Conservation (phyloP, 2,797 vertebrate species). For the Centropyge bicolor region DNA sequence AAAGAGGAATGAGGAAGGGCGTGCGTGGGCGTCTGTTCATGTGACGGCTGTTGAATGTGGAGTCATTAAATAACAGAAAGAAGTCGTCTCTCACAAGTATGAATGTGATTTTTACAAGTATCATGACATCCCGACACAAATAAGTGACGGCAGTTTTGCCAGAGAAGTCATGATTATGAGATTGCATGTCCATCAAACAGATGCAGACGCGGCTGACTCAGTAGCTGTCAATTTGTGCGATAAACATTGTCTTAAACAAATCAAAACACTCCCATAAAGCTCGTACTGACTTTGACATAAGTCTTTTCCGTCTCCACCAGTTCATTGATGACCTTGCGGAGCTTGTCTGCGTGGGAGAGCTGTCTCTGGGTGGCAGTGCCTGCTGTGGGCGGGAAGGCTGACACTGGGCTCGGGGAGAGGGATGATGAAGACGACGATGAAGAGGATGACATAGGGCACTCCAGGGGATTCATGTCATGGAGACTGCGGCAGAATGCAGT, state of each 20-base stretch:
- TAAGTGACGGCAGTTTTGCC: neutral
- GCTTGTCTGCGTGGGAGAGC: constrained; percentile 95
- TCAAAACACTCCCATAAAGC: neutral
- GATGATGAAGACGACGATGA: constrained; percentile 83
- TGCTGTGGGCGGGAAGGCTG: constrained; percentile 80
- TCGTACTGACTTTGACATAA: constrained; percentile 91
- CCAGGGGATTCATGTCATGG: constrained; percentile 92
- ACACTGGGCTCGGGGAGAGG: constrained; percentile 89
- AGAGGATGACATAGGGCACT: constrained; percentile 80
- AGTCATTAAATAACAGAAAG: neutral
- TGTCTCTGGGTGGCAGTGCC: constrained; percentile 87
- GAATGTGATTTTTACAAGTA: neutral
- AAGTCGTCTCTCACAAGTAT: constrained; percentile 16
- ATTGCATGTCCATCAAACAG: neutral
- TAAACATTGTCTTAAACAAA: neutral
- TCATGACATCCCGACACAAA: neutral
- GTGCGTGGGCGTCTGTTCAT: neutral
- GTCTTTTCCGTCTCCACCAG: constrained; percentile 97
- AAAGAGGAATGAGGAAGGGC: constrained; percentile 3
- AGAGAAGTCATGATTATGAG: neutral
- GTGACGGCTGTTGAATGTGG: constrained; percentile 14
- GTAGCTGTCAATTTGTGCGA: neutral
- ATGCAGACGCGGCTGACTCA: neutral
- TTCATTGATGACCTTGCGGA: constrained; percentile 97
- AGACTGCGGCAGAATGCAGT: constrained; percentile 91